These are phyloP conservation scores for Ceratotherium simum DNA, from an alignment of 2,113 vertebrate species.

Conservation along the genomic window DNA sequence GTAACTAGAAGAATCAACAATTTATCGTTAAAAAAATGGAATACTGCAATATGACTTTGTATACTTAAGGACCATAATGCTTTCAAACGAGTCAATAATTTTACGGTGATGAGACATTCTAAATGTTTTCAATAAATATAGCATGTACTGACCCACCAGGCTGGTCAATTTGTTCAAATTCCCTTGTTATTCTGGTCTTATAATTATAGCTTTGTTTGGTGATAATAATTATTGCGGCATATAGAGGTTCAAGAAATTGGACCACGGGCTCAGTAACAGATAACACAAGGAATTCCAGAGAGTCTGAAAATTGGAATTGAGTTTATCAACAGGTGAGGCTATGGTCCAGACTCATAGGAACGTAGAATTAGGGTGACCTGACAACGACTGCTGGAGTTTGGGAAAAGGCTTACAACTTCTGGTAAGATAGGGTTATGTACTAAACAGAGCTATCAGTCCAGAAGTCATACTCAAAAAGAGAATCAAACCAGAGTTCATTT, in stretches of 20 bases:
- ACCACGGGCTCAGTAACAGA: neutral
- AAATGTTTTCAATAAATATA: conserved; percentile 9
- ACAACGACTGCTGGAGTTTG: neutral
- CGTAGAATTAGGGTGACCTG: neutral
- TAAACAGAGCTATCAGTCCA: neutral
- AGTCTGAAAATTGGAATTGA: neutral
- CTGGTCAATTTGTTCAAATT: neutral
- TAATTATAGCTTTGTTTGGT: neutral
- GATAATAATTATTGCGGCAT: neutral
- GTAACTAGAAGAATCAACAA: neutral
- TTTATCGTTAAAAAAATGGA: neutral
- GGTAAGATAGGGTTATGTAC: neutral
- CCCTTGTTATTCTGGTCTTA: neutral
- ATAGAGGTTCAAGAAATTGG: neutral
- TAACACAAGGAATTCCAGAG: neutral
- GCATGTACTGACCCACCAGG: neutral
- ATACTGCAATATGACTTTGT: neutral
- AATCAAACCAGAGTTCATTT: neutral
- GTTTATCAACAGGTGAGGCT: neutral
- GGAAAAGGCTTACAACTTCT: neutral
- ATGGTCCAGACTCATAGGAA: neutral
- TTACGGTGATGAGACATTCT: neutral
- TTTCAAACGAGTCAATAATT: neutral
- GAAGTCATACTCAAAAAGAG: neutral
- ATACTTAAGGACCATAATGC: neutral